phyloP scores from a whole-genome alignment of 1,140 invertebrate genomes.

The Euwallacea fornicatus region DNA sequence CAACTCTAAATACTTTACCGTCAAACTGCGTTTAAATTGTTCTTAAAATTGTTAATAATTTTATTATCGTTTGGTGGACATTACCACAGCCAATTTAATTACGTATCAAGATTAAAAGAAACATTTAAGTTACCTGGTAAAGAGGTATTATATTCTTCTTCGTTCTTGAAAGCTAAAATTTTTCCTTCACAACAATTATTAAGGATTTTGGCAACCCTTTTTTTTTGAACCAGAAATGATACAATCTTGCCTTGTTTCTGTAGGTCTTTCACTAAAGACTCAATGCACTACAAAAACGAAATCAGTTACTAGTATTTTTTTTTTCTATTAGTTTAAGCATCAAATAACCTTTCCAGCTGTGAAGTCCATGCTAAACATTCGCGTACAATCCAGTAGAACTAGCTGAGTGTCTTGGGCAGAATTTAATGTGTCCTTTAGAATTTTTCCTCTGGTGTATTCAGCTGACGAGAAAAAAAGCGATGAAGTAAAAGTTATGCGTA shows the following conservation, averaged over 20 bases:
- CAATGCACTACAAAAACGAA: slow-evolving; percentile 41
- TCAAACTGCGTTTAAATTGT: too few relatives aligned
- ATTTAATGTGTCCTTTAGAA: slow-evolving; percentile 56
- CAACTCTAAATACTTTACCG: too few relatives aligned
- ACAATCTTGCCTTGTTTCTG: slow-evolving; percentile 39
- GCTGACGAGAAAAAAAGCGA: slow-evolving; percentile 65
- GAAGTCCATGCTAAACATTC: slow-evolving; percentile 60
- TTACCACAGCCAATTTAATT: too few relatives aligned
- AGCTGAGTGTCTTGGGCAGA: slow-evolving; percentile 36
- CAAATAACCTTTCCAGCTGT: slow-evolving; percentile 60
- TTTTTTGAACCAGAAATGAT: slow-evolving; percentile 14
- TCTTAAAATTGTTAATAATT: too few relatives aligned
- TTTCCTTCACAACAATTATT: slow-evolving; percentile 8
- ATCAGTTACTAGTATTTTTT: not conserved
- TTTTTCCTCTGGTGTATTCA: slow-evolving; percentile 61
- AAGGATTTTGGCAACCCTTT: slow-evolving; percentile 17
- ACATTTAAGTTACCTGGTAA: slow-evolving; percentile 14
- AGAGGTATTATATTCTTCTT: slow-evolving; percentile 15
- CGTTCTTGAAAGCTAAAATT: slow-evolving; percentile 11
- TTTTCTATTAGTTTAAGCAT: not conserved
- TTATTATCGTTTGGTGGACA: too few relatives aligned
- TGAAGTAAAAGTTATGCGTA: slow-evolving; percentile 60
- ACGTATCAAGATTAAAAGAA: too few relatives aligned
- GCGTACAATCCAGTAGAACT: slow-evolving; percentile 60
- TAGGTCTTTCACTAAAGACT: slow-evolving; percentile 41